Base-by-base conservation (phyloP, 2,113 vertebrate genomes). In the Thalassoma bifasciatum region DNA sequence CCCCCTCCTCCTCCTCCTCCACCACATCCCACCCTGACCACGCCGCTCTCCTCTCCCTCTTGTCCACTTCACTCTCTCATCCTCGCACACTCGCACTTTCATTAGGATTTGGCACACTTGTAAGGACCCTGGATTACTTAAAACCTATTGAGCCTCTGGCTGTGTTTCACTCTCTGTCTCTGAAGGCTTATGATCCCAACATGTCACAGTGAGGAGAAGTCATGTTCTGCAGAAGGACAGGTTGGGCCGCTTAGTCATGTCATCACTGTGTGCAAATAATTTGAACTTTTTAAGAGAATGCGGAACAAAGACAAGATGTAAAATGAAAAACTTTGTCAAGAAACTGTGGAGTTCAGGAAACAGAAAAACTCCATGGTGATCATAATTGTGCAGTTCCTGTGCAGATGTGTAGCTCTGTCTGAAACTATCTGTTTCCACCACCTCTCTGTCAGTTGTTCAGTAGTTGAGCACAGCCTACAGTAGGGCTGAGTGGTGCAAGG, bases 1-100 rank as follows among this genome's bases (percentile, higher is more conserved):
- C 95, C 95, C 12, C 37, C 58, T 38, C 52, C 90, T 77, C 17
- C 95, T 95, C 8, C 34, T 58, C 40, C 47, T 13, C 19, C 72
- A 26, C 62, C 60, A 11, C 73, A 82, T 72, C 80, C 60, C 53
- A 1, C 50, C 51, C 83, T 66, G 87, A 86, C 81, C 81, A 77
- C 70, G 53, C 49, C 21, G 73, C 74, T 53, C 72, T 75, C 72
- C 56, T 19, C 47, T 70, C 65, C 66, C 47, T 73, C 14, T 38
- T 70, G 66, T 57, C 77, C 77, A 42, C 71, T 64, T 47, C 74
- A 30, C 78, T 73, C 70, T 77, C 84, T 24, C 80, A 57, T 73
- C 68, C 17, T 70, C 71, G 68, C 65, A 76, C 52, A 74, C 46
- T 51, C 42, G 10, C 34, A 71, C 63, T 56, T 66, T 73, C 49